A percentile compares a stretch with the other conserved stretches of the same genome.
Evolutionary conservation across 1,140 invertebrate species (phyloP).

Genomic region (Drosophila lowei): DNA sequence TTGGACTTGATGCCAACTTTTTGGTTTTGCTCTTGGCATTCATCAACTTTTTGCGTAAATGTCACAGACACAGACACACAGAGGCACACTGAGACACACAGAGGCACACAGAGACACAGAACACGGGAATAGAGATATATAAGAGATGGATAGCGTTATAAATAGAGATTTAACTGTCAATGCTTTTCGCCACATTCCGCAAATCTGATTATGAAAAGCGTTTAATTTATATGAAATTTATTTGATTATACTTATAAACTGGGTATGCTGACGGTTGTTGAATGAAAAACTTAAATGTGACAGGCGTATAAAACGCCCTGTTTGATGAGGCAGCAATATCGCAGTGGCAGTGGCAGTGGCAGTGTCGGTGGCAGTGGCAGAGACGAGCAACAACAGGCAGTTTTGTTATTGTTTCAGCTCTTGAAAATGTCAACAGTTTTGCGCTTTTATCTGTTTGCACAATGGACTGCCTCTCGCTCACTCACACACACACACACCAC

Average conservation of each 20-base stretch:
- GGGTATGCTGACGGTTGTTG: constrained; percentile 11
- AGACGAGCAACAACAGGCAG: constrained; percentile 12
- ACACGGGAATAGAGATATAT: neutral
- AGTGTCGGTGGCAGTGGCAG: neutral
- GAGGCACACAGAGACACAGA: constrained; percentile 11
- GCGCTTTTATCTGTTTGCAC: constrained; percentile 78
- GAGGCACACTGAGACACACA: constrained; percentile 13
- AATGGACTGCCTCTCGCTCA: constrained; percentile 29
- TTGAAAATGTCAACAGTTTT: constrained; percentile 76
- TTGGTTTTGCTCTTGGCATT: constrained; percentile 62
- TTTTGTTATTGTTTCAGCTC: constrained; percentile 67
- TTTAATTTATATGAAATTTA: constrained; percentile 44
- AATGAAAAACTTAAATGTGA: constrained; percentile 63
- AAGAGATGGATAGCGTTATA: constrained; percentile 1
- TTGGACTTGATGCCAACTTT: constrained; percentile 70
- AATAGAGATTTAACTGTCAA: constrained; percentile 28
- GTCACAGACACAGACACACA: constrained; percentile 13
- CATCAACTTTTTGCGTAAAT: constrained; percentile 64
- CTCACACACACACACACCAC: neutral
- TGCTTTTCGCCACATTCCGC: constrained; percentile 40
- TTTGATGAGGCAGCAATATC: constrained; percentile 42
- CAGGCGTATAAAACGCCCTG: constrained; percentile 27
- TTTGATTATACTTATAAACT: neutral
- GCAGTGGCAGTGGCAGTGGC: too few species aligned
- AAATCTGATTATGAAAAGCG: constrained; percentile 32